These are phyloP conservation scores for Lepidiolamprologus cunningtoni DNA, from an alignment of 2,113 vertebrate genomes.

Conservation along the genomic window DNA sequence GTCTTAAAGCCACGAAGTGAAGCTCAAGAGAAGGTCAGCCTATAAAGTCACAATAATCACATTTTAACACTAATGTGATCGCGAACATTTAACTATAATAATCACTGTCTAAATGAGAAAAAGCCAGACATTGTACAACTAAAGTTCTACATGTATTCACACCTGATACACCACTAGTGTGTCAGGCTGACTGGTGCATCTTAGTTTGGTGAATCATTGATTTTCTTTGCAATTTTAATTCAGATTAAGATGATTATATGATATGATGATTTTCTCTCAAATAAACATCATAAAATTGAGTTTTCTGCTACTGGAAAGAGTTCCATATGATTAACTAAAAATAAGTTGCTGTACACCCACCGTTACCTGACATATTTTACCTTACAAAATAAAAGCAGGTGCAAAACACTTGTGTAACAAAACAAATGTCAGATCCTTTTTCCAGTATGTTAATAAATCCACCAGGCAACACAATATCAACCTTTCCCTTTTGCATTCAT, in stretches of 20 bases:
- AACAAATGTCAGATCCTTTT: background rate
- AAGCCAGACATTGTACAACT: background rate
- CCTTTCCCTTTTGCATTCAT: background rate
- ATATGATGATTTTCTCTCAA: background rate
- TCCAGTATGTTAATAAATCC: background rate
- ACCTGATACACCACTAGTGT: background rate
- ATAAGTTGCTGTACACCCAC: background rate
- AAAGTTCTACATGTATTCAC: background rate
- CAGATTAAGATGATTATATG: background rate
- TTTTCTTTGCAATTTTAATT: background rate
- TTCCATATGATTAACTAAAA: accelerated
- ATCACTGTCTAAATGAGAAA: background rate
- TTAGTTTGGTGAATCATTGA: background rate
- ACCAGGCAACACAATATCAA: background rate
- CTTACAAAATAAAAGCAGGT: background rate
- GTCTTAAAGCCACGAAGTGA: background rate
- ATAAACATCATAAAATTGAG: background rate
- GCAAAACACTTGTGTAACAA: background rate
- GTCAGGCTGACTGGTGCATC: background rate
- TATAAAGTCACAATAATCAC: background rate
- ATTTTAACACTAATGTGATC: background rate
- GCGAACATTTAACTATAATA: background rate
- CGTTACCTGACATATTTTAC: background rate
- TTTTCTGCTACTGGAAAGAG: background rate
- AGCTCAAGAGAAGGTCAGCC: background rate